phyloP scores from a whole-genome alignment of 2,113 vertebrate genomes.

The Rallus limicola region DNA sequence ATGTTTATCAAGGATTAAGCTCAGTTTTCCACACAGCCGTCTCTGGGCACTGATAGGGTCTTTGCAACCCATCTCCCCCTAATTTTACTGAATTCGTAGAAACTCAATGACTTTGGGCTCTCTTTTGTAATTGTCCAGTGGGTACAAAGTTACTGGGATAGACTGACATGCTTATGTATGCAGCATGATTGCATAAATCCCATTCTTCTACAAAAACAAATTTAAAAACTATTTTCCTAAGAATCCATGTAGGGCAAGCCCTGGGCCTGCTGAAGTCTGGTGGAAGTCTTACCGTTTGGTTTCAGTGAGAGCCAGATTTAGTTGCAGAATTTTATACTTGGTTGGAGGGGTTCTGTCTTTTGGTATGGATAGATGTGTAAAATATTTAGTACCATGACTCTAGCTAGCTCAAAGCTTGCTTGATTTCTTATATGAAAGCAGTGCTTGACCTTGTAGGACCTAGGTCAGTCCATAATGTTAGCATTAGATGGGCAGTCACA shows the following conservation, averaged over 20 bases:
- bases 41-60: background rate
- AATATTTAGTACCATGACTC: background rate
- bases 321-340: background rate
- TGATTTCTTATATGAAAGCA: background rate
- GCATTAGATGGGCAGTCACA: background rate
- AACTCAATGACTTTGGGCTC: background rate
- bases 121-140: background rate
- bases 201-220: background rate
- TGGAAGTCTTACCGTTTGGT: background rate
- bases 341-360: background rate
- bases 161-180: background rate
- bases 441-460: background rate
- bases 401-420: background rate
- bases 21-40: background rate
- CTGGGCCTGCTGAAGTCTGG: background rate
- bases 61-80: background rate
- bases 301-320: background rate
- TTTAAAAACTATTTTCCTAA: background rate
- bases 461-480: background rate
- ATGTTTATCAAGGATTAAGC: background rate
- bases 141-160: background rate
- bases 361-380: background rate
- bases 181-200: background rate
- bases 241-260: background rate
- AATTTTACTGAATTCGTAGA: background rate